phyloP scores from a whole-genome alignment of 1,140 invertebrate genomes.

The Pogonomyrmex californicus region DNA sequence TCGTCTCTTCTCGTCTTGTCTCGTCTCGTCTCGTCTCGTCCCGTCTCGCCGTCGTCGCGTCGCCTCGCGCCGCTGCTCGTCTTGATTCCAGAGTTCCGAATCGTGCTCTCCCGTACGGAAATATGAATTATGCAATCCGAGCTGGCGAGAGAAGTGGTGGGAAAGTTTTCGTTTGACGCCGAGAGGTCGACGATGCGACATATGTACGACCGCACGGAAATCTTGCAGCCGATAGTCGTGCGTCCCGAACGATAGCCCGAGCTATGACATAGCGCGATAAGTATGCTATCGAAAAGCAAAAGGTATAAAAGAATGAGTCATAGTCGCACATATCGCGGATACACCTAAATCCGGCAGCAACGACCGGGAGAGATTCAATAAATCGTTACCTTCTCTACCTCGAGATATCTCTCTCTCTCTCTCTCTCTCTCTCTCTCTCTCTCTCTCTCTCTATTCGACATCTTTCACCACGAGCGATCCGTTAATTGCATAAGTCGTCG shows the following conservation, averaged over 20 bases:
- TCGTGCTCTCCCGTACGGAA: constrained; percentile 7
- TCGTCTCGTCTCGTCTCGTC: background rate
- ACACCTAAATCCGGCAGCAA: background rate
- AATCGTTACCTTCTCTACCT: no score
- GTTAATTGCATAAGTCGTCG: background rate
- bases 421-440: constrained; percentile 15
- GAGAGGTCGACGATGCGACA: background rate
- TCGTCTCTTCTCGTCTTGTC: background rate
- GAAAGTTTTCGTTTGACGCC: background rate
- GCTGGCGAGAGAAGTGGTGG: background rate
- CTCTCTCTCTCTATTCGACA: background rate
- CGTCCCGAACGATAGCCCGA: background rate
- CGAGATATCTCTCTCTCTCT: background rate
- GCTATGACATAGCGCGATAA: constrained; percentile 14
- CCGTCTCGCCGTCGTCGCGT: background rate
- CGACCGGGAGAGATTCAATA: no score
- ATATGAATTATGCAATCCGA: constrained; percentile 25
- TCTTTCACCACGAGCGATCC: background rate
- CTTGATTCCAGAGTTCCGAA: constrained; percentile 17
- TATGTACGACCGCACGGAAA: background rate
- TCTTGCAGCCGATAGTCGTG: background rate
- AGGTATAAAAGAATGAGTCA: background rate
- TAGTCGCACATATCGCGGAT: background rate
- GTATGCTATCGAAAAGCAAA: constrained; percentile 3
- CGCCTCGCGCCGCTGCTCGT: background rate